Evolutionary conservation across 2,888 invertebrate genomes (phyloP).

Genomic region (Hydraecia micacea): DNA sequence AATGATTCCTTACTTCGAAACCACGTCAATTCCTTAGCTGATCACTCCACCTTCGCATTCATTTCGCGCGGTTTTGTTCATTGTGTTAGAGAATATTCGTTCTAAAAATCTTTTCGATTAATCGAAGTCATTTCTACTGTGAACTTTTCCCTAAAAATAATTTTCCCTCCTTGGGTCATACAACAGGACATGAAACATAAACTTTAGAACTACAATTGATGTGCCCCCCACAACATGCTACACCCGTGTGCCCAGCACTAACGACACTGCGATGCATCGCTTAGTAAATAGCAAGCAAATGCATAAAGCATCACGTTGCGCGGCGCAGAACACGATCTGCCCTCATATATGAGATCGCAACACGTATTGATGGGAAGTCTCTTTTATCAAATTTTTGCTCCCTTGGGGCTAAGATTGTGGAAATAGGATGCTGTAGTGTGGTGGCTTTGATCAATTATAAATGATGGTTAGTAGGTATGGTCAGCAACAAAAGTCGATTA

Average conservation of each 20-base stretch:
- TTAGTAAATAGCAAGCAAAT: constrained; percentile 22
- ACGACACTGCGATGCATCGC: background rate
- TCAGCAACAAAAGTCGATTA: too few relatives aligned
- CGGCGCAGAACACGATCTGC: constrained; percentile 29
- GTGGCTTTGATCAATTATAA: background rate
- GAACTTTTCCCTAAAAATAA: too few relatives aligned
- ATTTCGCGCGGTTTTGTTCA: too few relatives aligned
- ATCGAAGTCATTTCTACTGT: too few relatives aligned
- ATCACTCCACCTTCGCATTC: too few relatives aligned
- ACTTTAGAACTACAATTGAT: too few relatives aligned
- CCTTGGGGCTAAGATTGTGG: background rate
- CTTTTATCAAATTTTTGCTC: background rate
- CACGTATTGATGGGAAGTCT: constrained; percentile 9
- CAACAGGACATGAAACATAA: background rate
- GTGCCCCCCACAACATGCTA: background rate
- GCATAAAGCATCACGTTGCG: constrained; percentile 37
- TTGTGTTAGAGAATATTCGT: too few relatives aligned
- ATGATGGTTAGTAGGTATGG: too few relatives aligned
- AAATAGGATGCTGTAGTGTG: background rate
- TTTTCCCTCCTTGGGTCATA: background rate
- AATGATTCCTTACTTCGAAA: too few relatives aligned
- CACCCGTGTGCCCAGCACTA: constrained; percentile 24
- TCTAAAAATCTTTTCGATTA: too few relatives aligned
- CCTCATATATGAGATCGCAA: constrained; percentile 37
- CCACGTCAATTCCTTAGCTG: too few relatives aligned